Percentiles rank a stretch among this genome's conserved stretches.
Conservation (phyloP, 2,113 vertebrate genomes). For the Microcebus tavaratra region DNA sequence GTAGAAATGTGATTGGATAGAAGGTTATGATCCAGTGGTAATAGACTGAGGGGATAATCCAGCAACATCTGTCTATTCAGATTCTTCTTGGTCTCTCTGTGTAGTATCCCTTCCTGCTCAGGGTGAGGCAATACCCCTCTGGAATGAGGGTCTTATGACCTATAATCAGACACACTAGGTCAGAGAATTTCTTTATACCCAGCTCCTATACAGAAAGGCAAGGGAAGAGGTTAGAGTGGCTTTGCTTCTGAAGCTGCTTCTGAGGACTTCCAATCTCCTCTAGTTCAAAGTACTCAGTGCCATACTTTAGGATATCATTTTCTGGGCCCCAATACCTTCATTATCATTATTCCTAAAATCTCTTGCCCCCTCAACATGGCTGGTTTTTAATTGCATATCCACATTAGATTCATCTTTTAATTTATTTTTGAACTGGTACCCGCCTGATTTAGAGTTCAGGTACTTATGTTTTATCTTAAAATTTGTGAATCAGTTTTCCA, state of each 20-base stretch:
- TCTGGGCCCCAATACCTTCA: background rate
- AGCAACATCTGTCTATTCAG: background rate
- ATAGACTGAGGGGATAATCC: background rate
- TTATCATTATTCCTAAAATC: background rate
- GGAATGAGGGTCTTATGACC: background rate
- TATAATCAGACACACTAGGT: background rate
- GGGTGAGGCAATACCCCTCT: background rate
- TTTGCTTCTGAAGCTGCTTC: background rate
- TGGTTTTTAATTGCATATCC: constrained; percentile 41
- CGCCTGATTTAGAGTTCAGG: constrained; percentile 34
- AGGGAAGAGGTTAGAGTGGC: background rate
- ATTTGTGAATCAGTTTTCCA: constrained; percentile 43
- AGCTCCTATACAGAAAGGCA: background rate
- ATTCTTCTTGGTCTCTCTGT: background rate
- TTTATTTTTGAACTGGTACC: constrained; percentile 8
- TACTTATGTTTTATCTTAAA: background rate
- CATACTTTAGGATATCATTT: background rate
- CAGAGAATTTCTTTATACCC: background rate
- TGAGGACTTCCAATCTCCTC: background rate
- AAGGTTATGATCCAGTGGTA: background rate
- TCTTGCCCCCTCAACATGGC: background rate
- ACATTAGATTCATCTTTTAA: constrained; percentile 11
- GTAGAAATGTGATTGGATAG: background rate
- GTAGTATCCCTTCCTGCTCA: background rate
- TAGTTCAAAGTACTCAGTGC: background rate